Base-by-base conservation (phyloP, 2,797 vertebrate species). In the Onychomys torridus region DNA sequence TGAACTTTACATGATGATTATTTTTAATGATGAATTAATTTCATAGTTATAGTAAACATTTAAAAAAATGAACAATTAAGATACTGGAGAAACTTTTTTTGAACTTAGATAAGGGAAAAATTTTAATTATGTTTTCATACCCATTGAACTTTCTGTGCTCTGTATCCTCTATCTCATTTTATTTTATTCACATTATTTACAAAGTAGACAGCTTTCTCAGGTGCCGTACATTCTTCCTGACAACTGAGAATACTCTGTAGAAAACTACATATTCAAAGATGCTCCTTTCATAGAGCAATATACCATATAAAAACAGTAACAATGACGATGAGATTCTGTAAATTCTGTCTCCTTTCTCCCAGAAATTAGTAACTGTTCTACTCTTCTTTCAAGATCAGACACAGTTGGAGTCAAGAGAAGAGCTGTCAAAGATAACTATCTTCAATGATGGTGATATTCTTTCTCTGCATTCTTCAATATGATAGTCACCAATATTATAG, bases 211-310 rank as follows among this genome's bases (percentile, higher is more conserved):
- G 76, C 57, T 57, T 90, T 88, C 81, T 59, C 67, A 14, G 32
- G 16, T 91, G 79, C 6, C 19, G 29, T 94, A 93, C 67, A 46
- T 95, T 96, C 34, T 96, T 96, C 94, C 73, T 85, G 78, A 61
- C 34, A 89, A 93, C 37, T 43, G 32, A 92, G 67, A 82, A 34
- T 90, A 21, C 49, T 55, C 23, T 93, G n/a, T 55, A 61, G 67
- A 92, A 88, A 95, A 61, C 46, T 32, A 65, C 55, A 76, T 27
- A 94, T 65, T 96, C 71, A 91, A 89, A 91, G 40, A 67, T 90
- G 65, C 9, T 82, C 25, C 86, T 59, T 90, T 91, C 63, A 8
- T 52, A 90, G n/a, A 91, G 55, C 55, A 85, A 82, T 89, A 57
- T 59, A 55, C 34, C 75, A 65, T 43, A 93, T 52, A 67, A 78